phyloP scores from a whole-genome alignment of 2,113 vertebrate species.

The Nannospalax galili region DNA sequence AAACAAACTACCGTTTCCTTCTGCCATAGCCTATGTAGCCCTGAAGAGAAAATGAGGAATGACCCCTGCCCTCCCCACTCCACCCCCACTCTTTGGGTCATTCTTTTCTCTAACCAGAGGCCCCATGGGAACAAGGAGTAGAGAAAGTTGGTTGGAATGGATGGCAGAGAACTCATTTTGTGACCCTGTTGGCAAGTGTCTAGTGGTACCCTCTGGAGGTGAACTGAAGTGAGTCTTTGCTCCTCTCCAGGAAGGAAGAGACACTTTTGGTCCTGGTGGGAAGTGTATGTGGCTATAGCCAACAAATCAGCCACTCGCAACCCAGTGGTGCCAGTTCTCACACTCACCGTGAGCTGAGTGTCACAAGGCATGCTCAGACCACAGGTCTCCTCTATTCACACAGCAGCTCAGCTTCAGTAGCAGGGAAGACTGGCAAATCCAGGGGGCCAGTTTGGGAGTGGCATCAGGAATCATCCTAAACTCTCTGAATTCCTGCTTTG shows the following conservation, averaged over 20 bases:
- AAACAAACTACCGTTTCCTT: background rate
- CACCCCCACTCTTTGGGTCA: background rate
- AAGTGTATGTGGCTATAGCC: background rate
- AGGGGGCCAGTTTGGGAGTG: background rate
- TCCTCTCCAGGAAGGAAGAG: background rate
- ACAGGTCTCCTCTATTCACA: background rate
- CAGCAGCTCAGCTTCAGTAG: background rate
- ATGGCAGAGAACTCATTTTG: background rate
- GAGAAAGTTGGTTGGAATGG: background rate
- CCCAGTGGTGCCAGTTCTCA: background rate
- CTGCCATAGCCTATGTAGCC: background rate
- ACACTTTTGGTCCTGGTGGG: background rate
- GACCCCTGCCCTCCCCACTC: background rate
- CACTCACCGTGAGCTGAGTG: no score
- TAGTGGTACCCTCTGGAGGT: background rate
- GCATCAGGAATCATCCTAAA: background rate
- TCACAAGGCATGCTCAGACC: background rate
- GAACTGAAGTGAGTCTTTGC: background rate
- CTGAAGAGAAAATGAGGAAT: background rate
- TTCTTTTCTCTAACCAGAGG: background rate
- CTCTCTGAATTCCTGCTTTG: background rate
- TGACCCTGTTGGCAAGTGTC: background rate
- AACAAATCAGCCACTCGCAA: background rate
- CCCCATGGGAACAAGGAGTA: background rate
- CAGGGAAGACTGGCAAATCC: background rate